These are phyloP conservation scores for Cacoxenus indagator DNA, from an alignment of 2,888 invertebrate species.

Conservation along the genomic window DNA sequence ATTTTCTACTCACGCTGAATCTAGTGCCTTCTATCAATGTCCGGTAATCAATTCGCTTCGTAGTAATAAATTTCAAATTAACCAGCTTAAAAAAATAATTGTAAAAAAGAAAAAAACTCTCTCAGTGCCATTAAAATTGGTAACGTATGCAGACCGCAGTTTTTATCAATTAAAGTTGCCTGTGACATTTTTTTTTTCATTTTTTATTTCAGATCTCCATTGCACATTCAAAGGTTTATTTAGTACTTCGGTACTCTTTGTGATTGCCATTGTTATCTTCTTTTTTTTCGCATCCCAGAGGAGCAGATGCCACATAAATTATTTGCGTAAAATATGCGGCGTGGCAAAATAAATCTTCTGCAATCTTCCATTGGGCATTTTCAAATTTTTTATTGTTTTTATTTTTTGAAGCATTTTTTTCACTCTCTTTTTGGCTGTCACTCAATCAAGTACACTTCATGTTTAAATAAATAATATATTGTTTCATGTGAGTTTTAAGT, in stretches of 20 bases:
- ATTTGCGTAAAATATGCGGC: constrained; percentile 66
- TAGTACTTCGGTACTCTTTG: not conserved
- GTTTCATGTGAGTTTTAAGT: constrained; percentile 7
- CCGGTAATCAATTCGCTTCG: no score
- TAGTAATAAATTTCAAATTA: no score
- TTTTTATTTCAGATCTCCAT: not conserved
- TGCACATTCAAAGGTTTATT: constrained; percentile 14
- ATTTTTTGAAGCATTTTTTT: constrained; percentile 21
- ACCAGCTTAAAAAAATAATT: not conserved
- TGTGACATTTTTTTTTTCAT: not conserved
- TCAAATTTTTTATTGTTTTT: constrained; percentile 28
- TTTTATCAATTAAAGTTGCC: constrained; percentile 5
- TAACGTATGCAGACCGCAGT: not conserved
- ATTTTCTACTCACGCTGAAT: no score
- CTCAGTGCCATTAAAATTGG: no score
- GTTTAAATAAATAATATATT: constrained; percentile 37
- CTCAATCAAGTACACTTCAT: constrained; percentile 22
- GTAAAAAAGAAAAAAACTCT: not conserved
- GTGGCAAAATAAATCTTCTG: constrained; percentile 65
- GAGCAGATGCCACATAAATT: constrained; percentile 61
- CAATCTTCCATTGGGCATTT: constrained; percentile 48
- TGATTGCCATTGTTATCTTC: constrained; percentile 35
- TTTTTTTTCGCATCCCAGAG: constrained; percentile 20
- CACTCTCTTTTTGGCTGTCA: constrained; percentile 11
- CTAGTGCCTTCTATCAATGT: no score